Evolutionary conservation across 2,113 vertebrate species (phyloP), one percentile per base, ranked within the genome.

Genomic region (Psittacula cyanocephala): DNA sequence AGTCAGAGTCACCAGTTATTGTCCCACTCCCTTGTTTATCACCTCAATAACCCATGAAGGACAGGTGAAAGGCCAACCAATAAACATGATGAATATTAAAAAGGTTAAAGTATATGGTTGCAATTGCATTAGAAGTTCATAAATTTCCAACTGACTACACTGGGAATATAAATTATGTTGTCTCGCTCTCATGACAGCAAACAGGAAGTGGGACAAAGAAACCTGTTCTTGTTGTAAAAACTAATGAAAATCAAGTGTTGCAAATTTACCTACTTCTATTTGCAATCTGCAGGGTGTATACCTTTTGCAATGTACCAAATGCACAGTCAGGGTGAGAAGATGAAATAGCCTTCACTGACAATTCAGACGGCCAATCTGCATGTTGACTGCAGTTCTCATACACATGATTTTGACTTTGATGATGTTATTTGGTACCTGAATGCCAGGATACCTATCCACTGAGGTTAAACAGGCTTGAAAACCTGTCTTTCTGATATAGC

Each of bases 31-130:
- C 68, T 88, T 96, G 79, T 86, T 93, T 95, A 94, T 52, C 68
- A 55, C 88, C 85, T 78, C 55, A 68, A 64, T 74, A 90, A 88
- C 46, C 63, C 52, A 50, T 1, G 8, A 78, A 83, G 47, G 33
- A 81, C 94, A 88, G 93, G 89, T 93, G 82, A 91, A 96, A 95
- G 79, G 68, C 41, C 71, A 94, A 82, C 76, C 69, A 94, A 52
- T 62, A 50, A 83, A 91, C 95, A 86, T 31, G 83, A 18, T 35
- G 72, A 90, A 90, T 93, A 96, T 84, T 96, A 71, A 94, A 95
- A 95, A 96, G 46, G 65, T 90, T 94, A 74, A 93, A 94, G 43
- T 37, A 67, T 79, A 52, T 19, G 46, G 71, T 88, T 68, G 13
- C 37, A 79, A 88, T 68, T 80, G 67, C 67, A 81, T 88, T 70